Conservation (phyloP, 30 jellyfish, hydroid and myxozoan species). For the Cassiopea xamachana region DNA sequence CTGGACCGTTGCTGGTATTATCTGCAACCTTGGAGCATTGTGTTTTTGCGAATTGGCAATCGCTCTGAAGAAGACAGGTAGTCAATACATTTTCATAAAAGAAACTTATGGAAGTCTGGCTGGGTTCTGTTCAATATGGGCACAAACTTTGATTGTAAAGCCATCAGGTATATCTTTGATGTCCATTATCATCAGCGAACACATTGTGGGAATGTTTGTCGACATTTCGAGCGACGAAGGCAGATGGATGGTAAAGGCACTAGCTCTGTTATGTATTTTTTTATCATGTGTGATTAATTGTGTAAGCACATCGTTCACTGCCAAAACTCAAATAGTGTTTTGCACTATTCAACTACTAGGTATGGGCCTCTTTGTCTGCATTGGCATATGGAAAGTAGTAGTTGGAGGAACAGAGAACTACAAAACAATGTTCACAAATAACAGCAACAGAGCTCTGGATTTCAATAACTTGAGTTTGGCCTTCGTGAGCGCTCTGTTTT, state of each 20-base stretch:
- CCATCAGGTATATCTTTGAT: constrained; percentile 3
- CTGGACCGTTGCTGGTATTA: constrained; percentile 38
- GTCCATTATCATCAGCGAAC: constrained; percentile 13
- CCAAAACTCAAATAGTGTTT: constrained; percentile 13
- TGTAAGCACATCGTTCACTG: background rate
- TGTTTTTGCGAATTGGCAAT: constrained; percentile 1
- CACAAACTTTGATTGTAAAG: background rate
- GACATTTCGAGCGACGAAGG: background rate
- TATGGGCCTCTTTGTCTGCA: background rate
- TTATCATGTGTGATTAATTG: background rate
- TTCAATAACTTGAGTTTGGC: constrained; percentile 17
- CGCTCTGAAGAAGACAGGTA: constrained; percentile 12
- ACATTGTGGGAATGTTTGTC: background rate
- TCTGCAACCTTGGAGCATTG: constrained; percentile 47
- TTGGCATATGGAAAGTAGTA: constrained; percentile 45
- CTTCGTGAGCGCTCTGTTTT: constrained; percentile 30
- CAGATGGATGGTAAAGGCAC: constrained; percentile 13
- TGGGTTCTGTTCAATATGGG: constrained; percentile 32
- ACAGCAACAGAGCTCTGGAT: background rate
- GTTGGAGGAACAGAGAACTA: constrained; percentile 13
- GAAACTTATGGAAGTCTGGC: constrained; percentile 10
- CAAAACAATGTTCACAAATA: background rate
- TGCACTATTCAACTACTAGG: background rate
- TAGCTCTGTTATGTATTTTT: background rate
- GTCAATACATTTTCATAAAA: background rate